Percentiles rank a stretch among this genome's conserved stretches.
Evolutionary conservation across 2,113 vertebrate genomes (phyloP).

Genomic region (Pomatorhinus ruficollis): DNA sequence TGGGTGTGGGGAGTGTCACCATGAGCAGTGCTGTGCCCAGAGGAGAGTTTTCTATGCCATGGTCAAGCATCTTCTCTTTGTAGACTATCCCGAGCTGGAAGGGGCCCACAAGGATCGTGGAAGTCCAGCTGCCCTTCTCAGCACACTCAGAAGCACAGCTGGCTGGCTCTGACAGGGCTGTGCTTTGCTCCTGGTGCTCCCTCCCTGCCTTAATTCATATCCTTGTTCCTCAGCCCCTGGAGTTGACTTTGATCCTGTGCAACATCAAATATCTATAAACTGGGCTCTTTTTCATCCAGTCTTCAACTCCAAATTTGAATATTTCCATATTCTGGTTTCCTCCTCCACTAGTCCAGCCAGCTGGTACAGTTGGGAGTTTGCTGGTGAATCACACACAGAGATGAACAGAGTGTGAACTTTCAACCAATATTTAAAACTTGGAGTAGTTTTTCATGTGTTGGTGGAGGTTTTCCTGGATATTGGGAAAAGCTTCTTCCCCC

Average conservation of each 20-base stretch:
- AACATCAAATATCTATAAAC: background rate
- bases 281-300: background rate
- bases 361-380: background rate
- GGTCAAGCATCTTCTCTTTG: background rate
- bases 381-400: background rate
- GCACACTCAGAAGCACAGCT: background rate
- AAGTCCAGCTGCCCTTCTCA: background rate
- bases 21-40: rapidly evolving
- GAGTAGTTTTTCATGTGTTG: background rate
- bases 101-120: background rate
- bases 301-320: background rate
- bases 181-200: background rate
- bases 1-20: rapidly evolving
- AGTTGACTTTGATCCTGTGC: background rate
- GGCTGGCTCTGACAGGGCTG: background rate
- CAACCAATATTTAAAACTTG: background rate
- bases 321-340: background rate
- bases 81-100: background rate
- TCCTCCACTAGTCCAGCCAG: background rate
- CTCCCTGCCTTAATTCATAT: background rate
- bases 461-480: background rate
- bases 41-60: background rate
- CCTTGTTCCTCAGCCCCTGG: background rate
- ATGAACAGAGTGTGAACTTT: background rate
- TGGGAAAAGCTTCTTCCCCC: background rate